Percentiles rank a stretch among this genome's conserved stretches.
These are phyloP conservation scores for Cettia cetti DNA, from an alignment of 2,113 vertebrate genomes.

Conservation along the genomic window DNA sequence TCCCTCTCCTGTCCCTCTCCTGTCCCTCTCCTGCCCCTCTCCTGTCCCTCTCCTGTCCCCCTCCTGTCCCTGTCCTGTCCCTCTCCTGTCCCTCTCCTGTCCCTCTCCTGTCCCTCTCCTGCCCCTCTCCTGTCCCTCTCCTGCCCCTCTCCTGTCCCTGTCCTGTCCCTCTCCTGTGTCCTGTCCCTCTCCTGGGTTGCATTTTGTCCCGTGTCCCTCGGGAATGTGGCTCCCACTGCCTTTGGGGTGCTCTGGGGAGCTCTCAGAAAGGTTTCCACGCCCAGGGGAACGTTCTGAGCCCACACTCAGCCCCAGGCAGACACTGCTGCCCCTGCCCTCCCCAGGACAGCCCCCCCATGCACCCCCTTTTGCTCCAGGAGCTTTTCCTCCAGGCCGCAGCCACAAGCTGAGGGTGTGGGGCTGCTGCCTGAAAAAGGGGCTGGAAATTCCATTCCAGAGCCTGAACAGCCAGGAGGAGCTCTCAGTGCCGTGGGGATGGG, in stretches of 20 bases:
- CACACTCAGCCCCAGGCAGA: background rate
- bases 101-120: too few relatives aligned
- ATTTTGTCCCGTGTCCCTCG: accelerated
- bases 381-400: background rate
- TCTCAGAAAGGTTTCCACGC: background rate
- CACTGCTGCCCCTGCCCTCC: background rate
- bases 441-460: background rate
- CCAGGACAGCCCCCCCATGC: background rate
- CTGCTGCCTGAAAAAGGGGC: background rate
- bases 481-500: background rate
- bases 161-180: too few relatives aligned
- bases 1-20: too few relatives aligned
- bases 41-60: too few relatives aligned
- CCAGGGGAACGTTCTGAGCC: background rate
- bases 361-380: background rate
- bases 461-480: background rate
- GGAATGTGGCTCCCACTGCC: background rate
- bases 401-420: background rate
- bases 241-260: background rate
- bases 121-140: too few relatives aligned
- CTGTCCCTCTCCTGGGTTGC: background rate
- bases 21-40: too few relatives aligned
- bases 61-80: too few relatives aligned
- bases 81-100: too few relatives aligned
- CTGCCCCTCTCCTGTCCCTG: too few relatives aligned